A percentile compares a stretch with the other conserved stretches of the same genome.
Evolutionary conservation across 2,888 invertebrate species (phyloP).

Genomic region (Phaonia tiefii): DNA sequence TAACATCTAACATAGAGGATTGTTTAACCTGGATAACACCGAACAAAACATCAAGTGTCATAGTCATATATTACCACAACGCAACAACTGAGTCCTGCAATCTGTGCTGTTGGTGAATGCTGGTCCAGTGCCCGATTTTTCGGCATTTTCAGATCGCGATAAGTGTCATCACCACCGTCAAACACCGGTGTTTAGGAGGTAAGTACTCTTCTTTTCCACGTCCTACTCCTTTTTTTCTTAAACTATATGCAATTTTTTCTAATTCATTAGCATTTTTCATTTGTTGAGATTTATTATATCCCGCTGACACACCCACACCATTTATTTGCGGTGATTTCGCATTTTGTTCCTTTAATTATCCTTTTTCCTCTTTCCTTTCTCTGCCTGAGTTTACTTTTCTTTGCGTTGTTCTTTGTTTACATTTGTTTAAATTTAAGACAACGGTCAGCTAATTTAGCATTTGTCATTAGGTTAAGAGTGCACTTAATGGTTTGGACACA

Average conservation of each 20-base stretch:
- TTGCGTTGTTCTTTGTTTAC: neutral
- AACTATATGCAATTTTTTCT: constrained; percentile 27
- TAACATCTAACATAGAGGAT: constrained; percentile 13
- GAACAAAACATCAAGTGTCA: no score
- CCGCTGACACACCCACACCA: constrained; percentile 22
- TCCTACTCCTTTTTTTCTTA: neutral
- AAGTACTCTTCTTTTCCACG: constrained; percentile 26
- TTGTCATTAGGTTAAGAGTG: constrained; percentile 29
- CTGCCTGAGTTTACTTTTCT: constrained; percentile 1
- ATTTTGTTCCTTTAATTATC: constrained; percentile 39
- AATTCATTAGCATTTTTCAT: constrained; percentile 4
- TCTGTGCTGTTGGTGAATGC: no score
- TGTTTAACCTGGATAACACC: constrained; percentile 18
- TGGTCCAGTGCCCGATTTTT: neutral
- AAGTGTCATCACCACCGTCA: neutral
- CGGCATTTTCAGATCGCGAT: no score
- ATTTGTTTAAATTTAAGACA: constrained; percentile 28
- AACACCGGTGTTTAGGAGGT: constrained; percentile 17
- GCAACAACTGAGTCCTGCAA: no score
- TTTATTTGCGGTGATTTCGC: constrained; percentile 30
- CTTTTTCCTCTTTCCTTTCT: constrained; percentile 20
- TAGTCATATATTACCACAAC: no score
- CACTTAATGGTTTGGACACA: constrained; percentile 40
- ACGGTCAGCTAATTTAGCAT: constrained; percentile 18
- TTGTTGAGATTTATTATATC: constrained; percentile 44